phyloP scores from a whole-genome alignment of 1,140 invertebrate genomes.

The Monochamus saltuarius region DNA sequence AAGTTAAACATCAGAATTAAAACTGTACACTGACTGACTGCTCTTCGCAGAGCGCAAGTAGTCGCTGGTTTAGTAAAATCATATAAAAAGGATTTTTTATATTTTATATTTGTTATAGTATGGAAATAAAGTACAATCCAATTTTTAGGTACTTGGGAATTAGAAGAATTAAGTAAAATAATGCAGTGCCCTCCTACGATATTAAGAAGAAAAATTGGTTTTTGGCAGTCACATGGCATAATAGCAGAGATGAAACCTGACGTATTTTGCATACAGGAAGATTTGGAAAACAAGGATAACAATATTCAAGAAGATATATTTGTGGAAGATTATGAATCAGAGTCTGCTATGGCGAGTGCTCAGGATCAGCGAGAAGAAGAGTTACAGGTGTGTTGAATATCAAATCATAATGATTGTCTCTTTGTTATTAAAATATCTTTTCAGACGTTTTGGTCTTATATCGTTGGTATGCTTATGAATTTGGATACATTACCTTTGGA shows the following conservation, averaged over 20 bases:
- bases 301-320: constrained; percentile 62
- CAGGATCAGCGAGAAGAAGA: constrained; percentile 92
- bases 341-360: constrained; percentile 90
- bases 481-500: constrained; percentile 90
- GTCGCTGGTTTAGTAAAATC: too few relatives aligned
- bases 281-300: constrained; percentile 57
- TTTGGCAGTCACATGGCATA: constrained; percentile 88
- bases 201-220: constrained; percentile 80
- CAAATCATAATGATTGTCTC: background rate
- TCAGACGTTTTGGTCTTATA: constrained; percentile 92
- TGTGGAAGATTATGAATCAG: constrained; percentile 86
- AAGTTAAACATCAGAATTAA: too few relatives aligned
- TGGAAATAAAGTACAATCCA: too few relatives aligned
- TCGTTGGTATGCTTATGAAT: constrained; percentile 95
- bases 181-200: constrained; percentile 84
- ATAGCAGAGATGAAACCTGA: constrained; percentile 75
- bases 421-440: constrained; percentile 32
- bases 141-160: constrained; percentile 70
- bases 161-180: constrained; percentile 79
- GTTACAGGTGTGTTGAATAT: constrained; percentile 62
- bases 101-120: too few relatives aligned
- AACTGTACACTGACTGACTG: too few relatives aligned
- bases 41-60: too few relatives aligned
- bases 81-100: too few relatives aligned
- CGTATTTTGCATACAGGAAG: constrained; percentile 77